These are phyloP conservation scores for Heliothis subflexa DNA, from an alignment of 1,140 invertebrate species.

Conservation along the genomic window DNA sequence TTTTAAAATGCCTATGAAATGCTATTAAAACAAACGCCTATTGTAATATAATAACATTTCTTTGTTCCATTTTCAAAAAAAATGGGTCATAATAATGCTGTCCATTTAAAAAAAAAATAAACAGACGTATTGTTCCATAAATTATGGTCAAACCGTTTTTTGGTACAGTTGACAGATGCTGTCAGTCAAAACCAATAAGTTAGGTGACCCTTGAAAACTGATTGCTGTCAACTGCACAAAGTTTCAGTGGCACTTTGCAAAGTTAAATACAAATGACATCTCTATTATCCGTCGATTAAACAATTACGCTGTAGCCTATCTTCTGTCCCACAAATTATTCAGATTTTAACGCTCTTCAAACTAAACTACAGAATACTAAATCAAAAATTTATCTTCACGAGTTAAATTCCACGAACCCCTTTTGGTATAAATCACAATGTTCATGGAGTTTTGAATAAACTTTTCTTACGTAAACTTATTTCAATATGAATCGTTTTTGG, in stretches of 20 bases:
- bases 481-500: background rate
- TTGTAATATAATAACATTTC: too few species aligned
- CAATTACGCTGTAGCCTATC: background rate
- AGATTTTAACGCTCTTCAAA: background rate
- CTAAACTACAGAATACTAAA: background rate
- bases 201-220: too few species aligned
- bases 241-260: too few species aligned
- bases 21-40: background rate
- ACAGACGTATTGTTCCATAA: too few species aligned
- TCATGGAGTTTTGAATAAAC: background rate
- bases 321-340: background rate
- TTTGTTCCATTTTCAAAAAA: too few species aligned
- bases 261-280: too few species aligned
- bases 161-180: too few species aligned
- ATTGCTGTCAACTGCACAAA: too few species aligned
- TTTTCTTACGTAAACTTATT: background rate
- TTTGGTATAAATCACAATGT: slow-evolving; percentile 10
- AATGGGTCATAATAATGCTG: too few species aligned
- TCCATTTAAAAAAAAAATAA: too few species aligned
- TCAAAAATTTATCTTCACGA: background rate
- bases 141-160: too few species aligned
- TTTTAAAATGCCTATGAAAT: background rate
- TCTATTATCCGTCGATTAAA: background rate
- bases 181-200: too few species aligned
- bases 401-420: slow-evolving; percentile 10